phyloP scores from a whole-genome alignment of 2,113 vertebrate species.

The Heterocephalus glaber region DNA sequence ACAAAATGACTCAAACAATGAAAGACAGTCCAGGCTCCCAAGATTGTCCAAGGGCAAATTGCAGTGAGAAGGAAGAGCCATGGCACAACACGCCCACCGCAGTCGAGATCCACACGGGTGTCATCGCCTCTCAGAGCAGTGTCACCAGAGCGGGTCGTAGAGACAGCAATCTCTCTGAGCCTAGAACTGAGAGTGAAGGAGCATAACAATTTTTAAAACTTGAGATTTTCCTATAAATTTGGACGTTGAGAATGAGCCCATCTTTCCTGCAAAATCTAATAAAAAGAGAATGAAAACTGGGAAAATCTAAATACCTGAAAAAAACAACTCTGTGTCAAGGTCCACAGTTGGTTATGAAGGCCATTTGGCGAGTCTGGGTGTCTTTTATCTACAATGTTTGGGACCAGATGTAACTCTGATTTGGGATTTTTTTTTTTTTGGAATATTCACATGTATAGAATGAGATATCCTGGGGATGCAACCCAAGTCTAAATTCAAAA shows the following conservation, averaged over 20 bases:
- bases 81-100: no score
- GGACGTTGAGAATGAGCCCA: not conserved
- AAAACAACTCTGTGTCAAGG: not conserved
- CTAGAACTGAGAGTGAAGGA: not conserved
- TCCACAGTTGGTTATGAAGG: not conserved
- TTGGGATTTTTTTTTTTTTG: not conserved
- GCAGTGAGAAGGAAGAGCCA: not conserved
- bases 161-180: not conserved
- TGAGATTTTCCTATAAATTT: not conserved
- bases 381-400: not conserved
- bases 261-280: no score
- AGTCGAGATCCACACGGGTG: accelerated
- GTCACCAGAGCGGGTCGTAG: accelerated
- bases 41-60: not conserved
- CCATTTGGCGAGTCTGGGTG: no score
- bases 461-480: not conserved
- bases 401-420: not conserved
- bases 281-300: not conserved
- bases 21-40: not conserved
- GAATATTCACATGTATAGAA: not conserved
- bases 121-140: accelerated
- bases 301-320: not conserved
- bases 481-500: not conserved
- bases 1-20: not conserved
- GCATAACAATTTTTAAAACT: not conserved